Percentiles rank a stretch among this genome's conserved stretches.
These are phyloP conservation scores for Lepas anatifera DNA, from an alignment of 2,888 invertebrate genomes.

Conservation along the genomic window DNA sequence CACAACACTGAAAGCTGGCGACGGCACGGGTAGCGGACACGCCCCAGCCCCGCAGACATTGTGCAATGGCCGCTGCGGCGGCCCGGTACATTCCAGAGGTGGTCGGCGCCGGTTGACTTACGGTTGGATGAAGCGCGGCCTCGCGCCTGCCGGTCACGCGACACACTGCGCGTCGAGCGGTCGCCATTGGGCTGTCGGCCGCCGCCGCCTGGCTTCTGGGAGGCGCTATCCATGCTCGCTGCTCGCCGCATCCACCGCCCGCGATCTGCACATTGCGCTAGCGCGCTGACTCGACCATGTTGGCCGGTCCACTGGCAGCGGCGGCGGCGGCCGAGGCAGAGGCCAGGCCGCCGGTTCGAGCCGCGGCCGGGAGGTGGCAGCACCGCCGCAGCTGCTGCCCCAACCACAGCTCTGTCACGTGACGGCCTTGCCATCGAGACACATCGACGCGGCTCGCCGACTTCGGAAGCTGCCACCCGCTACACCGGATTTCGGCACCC, in stretches of 20 bases:
- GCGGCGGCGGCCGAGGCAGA: not conserved
- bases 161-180: not conserved
- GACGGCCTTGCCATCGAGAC: slow-evolving; percentile 8
- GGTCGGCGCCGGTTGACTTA: not conserved
- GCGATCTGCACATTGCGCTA: not conserved
- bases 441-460: too few relatives aligned
- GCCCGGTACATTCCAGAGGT: not conserved
- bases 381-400: not conserved
- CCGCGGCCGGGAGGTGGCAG: not conserved
- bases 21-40: not conserved
- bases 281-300: not conserved
- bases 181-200: not conserved
- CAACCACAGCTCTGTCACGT: not conserved
- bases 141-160: not conserved
- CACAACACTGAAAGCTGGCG: not conserved
- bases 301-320: not conserved
- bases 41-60: not conserved
- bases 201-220: not conserved
- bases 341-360: not conserved
- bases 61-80: too few relatives aligned
- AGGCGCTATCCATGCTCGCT: not conserved
- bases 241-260: not conserved
- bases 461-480: too few relatives aligned
- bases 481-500: too few relatives aligned
- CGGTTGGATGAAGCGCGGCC: not conserved